Evolutionary conservation across 2,888 invertebrate species (phyloP), one percentile per base, ranked within the genome.

Genomic region (Trichopria drosophilae): DNA sequence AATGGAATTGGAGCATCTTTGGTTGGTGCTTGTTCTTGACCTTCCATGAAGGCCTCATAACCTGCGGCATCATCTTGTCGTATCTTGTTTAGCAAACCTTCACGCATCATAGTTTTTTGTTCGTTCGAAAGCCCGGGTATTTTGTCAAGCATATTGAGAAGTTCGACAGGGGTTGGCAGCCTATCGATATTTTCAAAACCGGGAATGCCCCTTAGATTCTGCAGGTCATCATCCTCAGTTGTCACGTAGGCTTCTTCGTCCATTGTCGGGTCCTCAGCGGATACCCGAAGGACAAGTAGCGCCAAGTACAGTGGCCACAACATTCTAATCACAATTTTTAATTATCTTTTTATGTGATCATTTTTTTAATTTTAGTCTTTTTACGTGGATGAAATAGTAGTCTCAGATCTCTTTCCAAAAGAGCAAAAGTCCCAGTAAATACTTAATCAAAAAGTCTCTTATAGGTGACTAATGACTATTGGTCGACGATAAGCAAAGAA

Each of bases 121-220:
- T 83, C 83, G 4, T 86, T 86, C 40, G 80, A 75, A 2, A 87
- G 65, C 2, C 81, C 82, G 4, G 56, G 50, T 62, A 84, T 78
- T 0, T 77, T 69, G 15, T 86, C 81, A 16, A 86, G 71, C 69
- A 84, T 72, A 32, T 80, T 79, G 53, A 85, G 64, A 1, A 86
- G 65, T 29, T 83, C 79, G 18, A 83, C 82, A 1, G 79, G 66
- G 1, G 80, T 78, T 1, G 84, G 83, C 50, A 82, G 75, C 47
- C 77, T 70, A n/a, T 43, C 50, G 20, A n/a, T n/a, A n/a, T n/a
- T n/a, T n/a, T n/a, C n/a, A n/a, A n/a, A n/a, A n/a, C 31, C 50
- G 3, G 51, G 47, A 18, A 54, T 42, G 9, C 28, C 23, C n/a
- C 16, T 15, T n/a, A 28, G 12, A 7, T n/a, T n/a, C n/a, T n/a